phyloP scores from a whole-genome alignment of 2,888 invertebrate species.

The Heliothis peltigera region DNA sequence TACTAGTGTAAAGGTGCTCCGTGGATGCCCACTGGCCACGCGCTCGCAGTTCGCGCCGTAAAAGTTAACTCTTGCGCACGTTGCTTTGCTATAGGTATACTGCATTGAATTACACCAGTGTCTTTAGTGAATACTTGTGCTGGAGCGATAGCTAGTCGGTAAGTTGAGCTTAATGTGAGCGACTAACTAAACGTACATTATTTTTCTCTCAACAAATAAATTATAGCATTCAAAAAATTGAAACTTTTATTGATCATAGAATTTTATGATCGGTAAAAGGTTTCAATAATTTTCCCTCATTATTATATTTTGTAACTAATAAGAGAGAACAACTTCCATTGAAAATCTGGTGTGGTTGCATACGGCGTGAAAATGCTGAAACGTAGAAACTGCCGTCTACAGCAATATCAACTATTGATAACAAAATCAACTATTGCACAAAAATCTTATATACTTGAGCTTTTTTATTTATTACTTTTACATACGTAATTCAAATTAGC shows the following conservation, averaged over 20 bases:
- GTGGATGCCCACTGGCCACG: constrained; percentile 73
- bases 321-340: not conserved
- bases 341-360: not conserved
- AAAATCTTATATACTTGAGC: too few relatives aligned
- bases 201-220: not conserved
- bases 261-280: not conserved
- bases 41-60: constrained; percentile 72
- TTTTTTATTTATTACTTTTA: too few relatives aligned
- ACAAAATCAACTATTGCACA: too few relatives aligned
- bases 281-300: not conserved
- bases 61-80: constrained; percentile 65
- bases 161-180: constrained; percentile 57
- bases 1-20: constrained; percentile 78
- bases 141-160: constrained; percentile 69
- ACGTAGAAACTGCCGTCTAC: too few relatives aligned
- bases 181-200: not conserved
- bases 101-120: constrained; percentile 70
- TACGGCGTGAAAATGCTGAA: not conserved
- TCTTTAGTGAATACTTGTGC: constrained; percentile 75
- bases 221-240: not conserved
- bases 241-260: too few relatives aligned
- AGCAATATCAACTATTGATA: too few relatives aligned
- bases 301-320: not conserved
- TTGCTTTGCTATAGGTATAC: constrained; percentile 51
- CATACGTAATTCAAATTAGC: not conserved